These are phyloP conservation scores for Diarsia dahlii DNA, from an alignment of 2,888 invertebrate genomes.

Conservation along the genomic window DNA sequence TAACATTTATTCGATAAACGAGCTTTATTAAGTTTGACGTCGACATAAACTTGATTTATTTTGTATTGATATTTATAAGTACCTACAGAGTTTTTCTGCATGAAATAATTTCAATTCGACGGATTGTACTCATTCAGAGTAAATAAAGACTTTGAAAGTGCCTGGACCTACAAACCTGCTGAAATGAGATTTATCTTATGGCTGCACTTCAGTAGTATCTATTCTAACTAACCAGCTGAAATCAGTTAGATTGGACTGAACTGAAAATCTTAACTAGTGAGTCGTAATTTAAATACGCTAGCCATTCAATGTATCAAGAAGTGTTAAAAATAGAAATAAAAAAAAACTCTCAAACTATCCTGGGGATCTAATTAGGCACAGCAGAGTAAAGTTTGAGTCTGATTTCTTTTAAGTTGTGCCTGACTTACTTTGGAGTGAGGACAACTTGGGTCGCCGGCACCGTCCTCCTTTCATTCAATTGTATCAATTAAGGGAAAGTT, in stretches of 20 bases:
- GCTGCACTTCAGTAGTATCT: too few relatives aligned
- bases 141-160: not conserved
- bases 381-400: constrained; percentile 18
- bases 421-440: not conserved
- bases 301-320: too few relatives aligned
- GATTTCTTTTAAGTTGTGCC: constrained; percentile 1
- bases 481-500: constrained; percentile 5
- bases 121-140: not conserved
- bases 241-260: too few relatives aligned
- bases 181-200: too few relatives aligned
- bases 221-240: too few relatives aligned
- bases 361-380: not conserved
- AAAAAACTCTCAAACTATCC: too few relatives aligned
- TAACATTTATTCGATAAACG: not conserved
- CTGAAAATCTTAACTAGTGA: too few relatives aligned
- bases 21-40: not conserved
- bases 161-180: too few relatives aligned
- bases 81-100: too few relatives aligned
- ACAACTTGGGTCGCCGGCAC: not conserved
- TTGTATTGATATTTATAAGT: not conserved
- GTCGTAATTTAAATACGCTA: too few relatives aligned
- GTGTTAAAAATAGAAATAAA: too few relatives aligned
- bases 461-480: constrained; percentile 4
- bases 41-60: not conserved
- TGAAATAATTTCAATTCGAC: not conserved